Evolutionary conservation across 2,113 vertebrate genomes (phyloP).

Genomic region (Malurus alboscapulatus): DNA sequence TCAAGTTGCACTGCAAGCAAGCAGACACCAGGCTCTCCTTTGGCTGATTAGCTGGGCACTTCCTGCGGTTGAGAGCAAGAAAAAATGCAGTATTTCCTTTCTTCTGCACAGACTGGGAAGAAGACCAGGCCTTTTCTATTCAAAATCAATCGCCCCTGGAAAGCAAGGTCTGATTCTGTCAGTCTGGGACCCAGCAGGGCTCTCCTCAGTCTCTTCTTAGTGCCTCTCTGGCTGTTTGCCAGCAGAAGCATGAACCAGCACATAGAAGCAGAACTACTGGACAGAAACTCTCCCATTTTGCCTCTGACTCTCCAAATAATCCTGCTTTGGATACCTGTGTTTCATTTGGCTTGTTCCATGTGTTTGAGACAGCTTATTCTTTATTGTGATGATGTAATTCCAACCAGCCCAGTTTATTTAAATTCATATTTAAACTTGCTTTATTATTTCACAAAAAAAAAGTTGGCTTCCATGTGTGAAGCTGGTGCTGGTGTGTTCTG

Average conservation of each 20-base stretch:
- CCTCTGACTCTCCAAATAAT: background rate
- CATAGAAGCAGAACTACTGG: background rate
- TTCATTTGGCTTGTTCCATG: background rate
- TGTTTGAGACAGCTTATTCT: background rate
- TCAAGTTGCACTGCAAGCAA: background rate
- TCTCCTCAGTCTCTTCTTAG: background rate
- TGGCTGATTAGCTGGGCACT: background rate
- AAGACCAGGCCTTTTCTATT: background rate
- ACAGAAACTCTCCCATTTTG: background rate
- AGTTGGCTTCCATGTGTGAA: background rate
- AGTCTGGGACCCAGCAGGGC: background rate
- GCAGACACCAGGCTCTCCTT: background rate
- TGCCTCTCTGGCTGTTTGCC: background rate
- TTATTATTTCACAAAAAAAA: background rate
- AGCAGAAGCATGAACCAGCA: background rate
- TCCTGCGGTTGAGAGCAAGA: background rate
- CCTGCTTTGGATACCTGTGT: background rate
- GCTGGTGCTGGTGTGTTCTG: background rate
- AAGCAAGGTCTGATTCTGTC: background rate
- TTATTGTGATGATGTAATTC: background rate
- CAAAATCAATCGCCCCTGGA: conserved; percentile 5
- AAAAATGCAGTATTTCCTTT: background rate
- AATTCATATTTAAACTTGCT: background rate
- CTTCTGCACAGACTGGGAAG: background rate
- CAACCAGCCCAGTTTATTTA: background rate